Base-by-base conservation (phyloP, 2,888 invertebrate species). In the Epistrophe eligans region DNA sequence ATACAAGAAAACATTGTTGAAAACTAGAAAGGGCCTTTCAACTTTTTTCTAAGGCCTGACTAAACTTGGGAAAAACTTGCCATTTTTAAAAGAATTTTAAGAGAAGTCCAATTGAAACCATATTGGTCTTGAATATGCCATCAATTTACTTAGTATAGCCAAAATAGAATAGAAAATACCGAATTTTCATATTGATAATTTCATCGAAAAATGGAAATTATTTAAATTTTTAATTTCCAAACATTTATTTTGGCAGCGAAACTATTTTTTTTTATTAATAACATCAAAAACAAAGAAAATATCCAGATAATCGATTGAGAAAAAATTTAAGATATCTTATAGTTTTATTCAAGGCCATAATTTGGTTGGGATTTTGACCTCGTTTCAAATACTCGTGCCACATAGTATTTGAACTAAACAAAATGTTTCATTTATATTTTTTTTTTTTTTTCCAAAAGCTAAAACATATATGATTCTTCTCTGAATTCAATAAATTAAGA, bases 311-410 rank as follows among this genome's bases (percentile, higher is more conserved):
- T 58, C 35, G 40, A 40, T 62, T 62, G 7, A 24, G n/a, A 15
- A 24, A 15, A 9, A 24, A 9, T 24, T 38, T 13, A 4, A 35
- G 24, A 62, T 43, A 24, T 24, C 24, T 24, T n/a, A 62, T 43
- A 40, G n/a, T 43, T 15, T 24, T 40, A 24, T 43, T 62, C 62
- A 62, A 62, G 40, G 62, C 40, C 43, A 62, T 62, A 0, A 40
- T 19, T 32, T 35, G 2, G 17, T 13, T 62, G 9, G 62, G 40
- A 24, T 62, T 62, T 62, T 62, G 62, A 62, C 40, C 62, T 62
- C 43, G 24, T 62, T 62, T 62, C 24, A 15, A 50, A 35, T 35
- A 17, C 67, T 67, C 67, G 67, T 67, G 67, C 19, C 35, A 38
- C 35, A 35, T 48, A 17, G 35, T 50, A 4, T 50, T 35, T 10